These are phyloP conservation scores for Megamerina dolium DNA, from an alignment of 2,888 invertebrate genomes.

Conservation along the genomic window DNA sequence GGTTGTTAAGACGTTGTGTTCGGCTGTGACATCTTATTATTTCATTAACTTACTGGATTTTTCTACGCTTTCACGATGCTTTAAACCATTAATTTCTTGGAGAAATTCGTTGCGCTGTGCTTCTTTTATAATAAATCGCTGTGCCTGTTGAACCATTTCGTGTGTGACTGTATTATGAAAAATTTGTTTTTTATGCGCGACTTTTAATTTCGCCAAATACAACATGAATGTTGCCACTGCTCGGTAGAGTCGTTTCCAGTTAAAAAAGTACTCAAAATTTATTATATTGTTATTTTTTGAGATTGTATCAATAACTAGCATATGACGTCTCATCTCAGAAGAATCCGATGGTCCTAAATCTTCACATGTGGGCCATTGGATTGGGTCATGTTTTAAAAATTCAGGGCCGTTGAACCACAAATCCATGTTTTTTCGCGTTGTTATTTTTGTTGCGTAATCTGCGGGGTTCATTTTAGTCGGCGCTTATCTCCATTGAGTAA, in stretches of 20 bases:
- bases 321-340: slow-evolving; percentile 1
- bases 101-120: too few relatives aligned
- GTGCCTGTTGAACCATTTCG: too few relatives aligned
- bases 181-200: neutral
- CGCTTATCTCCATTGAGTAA: slow-evolving; percentile 16
- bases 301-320: neutral
- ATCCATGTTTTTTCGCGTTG: slow-evolving; percentile 1
- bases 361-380: slow-evolving; percentile 10
- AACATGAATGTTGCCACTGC: slow-evolving; percentile 11
- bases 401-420: slow-evolving; percentile 15
- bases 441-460: slow-evolving; percentile 16
- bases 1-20: too few relatives aligned
- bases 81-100: slow-evolving; percentile 13
- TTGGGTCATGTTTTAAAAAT: neutral
- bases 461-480: slow-evolving; percentile 14
- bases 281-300: neutral
- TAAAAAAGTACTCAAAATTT: slow-evolving; percentile 13
- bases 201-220: slow-evolving; percentile 8
- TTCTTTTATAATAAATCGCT: too few relatives aligned
- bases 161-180: neutral
- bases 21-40: too few relatives aligned
- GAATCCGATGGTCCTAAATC: neutral
- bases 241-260: slow-evolving; percentile 11
- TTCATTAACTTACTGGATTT: too few relatives aligned
- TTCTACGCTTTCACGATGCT: slow-evolving; percentile 10